phyloP scores from a whole-genome alignment of 1,140 invertebrate genomes.

The Sitodiplosis mosellana region DNA sequence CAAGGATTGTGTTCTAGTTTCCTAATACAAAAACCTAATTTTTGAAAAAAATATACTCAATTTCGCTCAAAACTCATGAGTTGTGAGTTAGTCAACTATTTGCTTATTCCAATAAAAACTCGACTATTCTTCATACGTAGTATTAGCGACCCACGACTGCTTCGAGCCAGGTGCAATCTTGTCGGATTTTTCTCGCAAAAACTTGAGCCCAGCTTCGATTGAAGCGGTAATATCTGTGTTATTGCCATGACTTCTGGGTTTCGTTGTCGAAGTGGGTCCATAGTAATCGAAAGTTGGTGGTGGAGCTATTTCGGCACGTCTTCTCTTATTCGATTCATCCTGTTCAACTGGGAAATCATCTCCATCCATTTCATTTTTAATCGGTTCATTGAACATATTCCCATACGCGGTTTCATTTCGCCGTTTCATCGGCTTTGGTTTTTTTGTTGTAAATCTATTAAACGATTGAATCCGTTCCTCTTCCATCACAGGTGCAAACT shows the following conservation, averaged over 20 bases:
- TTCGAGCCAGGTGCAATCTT: constrained; percentile 20
- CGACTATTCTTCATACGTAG: constrained; percentile 14
- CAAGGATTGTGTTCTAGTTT: too few species aligned
- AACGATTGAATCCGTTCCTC: too few species aligned
- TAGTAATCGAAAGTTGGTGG: constrained; percentile 38
- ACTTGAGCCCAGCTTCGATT: constrained; percentile 46
- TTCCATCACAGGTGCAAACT: constrained; percentile 43
- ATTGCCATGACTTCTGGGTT: constrained; percentile 4
- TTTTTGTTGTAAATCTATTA: constrained; percentile 2
- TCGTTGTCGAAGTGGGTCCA: constrained; percentile 9
- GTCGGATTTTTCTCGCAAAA: constrained; percentile 39
- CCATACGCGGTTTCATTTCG: constrained; percentile 2
- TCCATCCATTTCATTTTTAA: constrained; percentile 28
- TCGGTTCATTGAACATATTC: constrained; percentile 20
- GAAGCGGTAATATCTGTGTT: constrained; percentile 34
- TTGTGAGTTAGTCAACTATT: too few species aligned
- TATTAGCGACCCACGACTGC: constrained; percentile 19
- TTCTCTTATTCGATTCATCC: constrained; percentile 11
- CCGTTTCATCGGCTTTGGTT: constrained; percentile 1
- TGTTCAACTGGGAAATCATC: constrained; percentile 11
- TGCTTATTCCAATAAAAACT: too few species aligned
- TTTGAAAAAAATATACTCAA: too few species aligned
- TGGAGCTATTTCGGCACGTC: constrained; percentile 36
- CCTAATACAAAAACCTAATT: too few species aligned
- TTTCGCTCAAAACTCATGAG: too few species aligned